Evolutionary conservation across 2,888 invertebrate species (phyloP).

Genomic region (Plagiodera versicolora): DNA sequence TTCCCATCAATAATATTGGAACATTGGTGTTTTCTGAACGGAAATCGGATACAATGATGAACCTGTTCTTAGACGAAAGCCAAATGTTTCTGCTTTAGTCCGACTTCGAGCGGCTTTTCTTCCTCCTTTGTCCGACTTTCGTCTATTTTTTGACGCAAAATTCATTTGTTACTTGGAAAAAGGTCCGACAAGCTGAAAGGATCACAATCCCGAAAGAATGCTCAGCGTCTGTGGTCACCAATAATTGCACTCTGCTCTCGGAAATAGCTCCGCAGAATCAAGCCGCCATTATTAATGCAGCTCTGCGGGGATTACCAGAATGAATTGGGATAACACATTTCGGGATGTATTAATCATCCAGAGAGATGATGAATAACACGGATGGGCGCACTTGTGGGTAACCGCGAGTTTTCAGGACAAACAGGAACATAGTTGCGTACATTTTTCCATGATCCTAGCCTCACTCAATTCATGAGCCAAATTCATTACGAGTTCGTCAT

Average conservation of each 20-base stretch:
- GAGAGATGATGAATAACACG: slow-evolving; percentile 39
- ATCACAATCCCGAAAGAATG: neutral
- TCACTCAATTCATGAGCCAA: too few species aligned
- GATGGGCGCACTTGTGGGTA: slow-evolving; percentile 6
- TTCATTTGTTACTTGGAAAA: neutral
- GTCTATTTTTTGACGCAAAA: neutral
- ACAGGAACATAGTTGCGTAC: too few species aligned
- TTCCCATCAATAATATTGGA: too few species aligned
- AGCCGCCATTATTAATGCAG: slow-evolving; percentile 31
- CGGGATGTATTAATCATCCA: slow-evolving; percentile 40
- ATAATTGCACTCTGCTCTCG: slow-evolving; percentile 10
- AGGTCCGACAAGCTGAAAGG: neutral
- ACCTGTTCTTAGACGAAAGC: neutral
- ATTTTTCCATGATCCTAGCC: too few species aligned
- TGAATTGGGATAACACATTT: slow-evolving; percentile 31
- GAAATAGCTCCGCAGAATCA: slow-evolving; percentile 24
- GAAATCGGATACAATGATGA: neutral
- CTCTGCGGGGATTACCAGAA: slow-evolving; percentile 31
- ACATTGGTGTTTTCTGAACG: too few species aligned
- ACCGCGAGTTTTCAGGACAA: neutral
- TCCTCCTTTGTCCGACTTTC: neutral
- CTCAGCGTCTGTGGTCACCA: slow-evolving; percentile 4
- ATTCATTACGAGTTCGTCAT: too few species aligned
- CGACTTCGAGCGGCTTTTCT: neutral
- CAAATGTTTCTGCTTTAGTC: neutral